Evolutionary conservation across 2,797 vertebrate genomes (phyloP).

Genomic region (Sciaenops ocellatus): DNA sequence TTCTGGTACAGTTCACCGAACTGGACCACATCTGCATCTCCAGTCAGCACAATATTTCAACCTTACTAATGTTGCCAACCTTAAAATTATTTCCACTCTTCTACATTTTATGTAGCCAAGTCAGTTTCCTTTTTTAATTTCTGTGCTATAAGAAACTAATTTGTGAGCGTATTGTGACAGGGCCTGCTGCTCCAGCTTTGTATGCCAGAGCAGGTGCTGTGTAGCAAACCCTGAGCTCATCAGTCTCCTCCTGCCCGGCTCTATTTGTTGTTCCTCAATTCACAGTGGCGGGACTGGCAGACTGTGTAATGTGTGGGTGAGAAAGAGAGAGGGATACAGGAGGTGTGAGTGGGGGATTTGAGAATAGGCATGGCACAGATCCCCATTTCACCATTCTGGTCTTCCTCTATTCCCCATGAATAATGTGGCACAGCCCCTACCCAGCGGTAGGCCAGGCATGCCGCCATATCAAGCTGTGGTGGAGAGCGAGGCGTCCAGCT

Average conservation of each 20-base stretch:
- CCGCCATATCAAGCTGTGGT: conserved; percentile 72
- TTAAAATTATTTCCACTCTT: conserved; percentile 15
- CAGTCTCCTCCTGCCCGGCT: conserved; percentile 66
- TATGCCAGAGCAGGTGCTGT: conserved; percentile 68
- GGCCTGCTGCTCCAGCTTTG: conserved; percentile 46
- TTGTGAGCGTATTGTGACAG: conserved; percentile 41
- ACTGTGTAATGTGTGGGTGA: conserved; percentile 67
- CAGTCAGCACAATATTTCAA: not conserved
- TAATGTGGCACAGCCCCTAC: conserved; percentile 89
- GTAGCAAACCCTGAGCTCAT: conserved; percentile 72
- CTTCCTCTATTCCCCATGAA: conserved; percentile 90
- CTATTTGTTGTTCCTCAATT: conserved; percentile 77
- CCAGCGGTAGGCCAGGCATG: conserved; percentile 71
- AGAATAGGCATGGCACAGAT: conserved; percentile 90
- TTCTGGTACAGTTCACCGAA: conserved; percentile 1
- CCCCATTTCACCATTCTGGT: conserved; percentile 83
- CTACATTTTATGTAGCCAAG: conserved; percentile 1
- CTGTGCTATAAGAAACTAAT: conserved; percentile 51
- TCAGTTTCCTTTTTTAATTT: conserved; percentile 1
- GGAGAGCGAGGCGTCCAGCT: conserved; percentile 64
- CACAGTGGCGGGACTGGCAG: conserved; percentile 71
- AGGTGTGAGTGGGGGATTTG: conserved; percentile 84
- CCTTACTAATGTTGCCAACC: not conserved
- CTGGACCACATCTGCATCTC: conserved; percentile 20
- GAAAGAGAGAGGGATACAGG: conserved; percentile 86